Evolutionary conservation across 2,888 invertebrate genomes (phyloP).

Genomic region (Beris chalybata): DNA sequence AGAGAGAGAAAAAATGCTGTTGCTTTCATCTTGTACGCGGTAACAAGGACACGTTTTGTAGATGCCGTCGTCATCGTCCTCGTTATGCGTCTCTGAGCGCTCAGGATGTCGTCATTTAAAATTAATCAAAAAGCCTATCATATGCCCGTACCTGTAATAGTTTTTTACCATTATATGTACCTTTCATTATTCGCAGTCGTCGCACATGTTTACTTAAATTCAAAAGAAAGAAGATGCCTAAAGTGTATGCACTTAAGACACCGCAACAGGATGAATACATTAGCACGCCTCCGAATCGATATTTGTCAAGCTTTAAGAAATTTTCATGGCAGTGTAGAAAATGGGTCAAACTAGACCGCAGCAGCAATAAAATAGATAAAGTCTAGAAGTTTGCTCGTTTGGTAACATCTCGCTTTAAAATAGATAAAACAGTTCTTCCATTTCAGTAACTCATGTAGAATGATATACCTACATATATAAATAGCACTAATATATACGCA

Average conservation of each 20-base stretch:
- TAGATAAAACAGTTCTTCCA: too few species aligned
- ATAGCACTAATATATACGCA: too few species aligned
- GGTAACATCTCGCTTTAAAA: too few species aligned
- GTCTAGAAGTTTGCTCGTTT: too few species aligned
- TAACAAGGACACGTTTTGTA: constrained; percentile 4
- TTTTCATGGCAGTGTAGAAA: too few species aligned
- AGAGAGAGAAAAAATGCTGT: constrained; percentile 11
- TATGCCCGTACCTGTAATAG: constrained; percentile 13
- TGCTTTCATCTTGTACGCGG: constrained; percentile 3
- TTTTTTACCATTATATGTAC: constrained; percentile 1
- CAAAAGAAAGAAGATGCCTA: not conserved
- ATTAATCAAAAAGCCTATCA: constrained; percentile 26
- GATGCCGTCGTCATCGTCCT: constrained; percentile 1
- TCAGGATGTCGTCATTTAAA: constrained; percentile 17
- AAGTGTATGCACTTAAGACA: constrained; percentile 5
- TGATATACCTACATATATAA: too few species aligned
- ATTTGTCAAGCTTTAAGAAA: too few species aligned
- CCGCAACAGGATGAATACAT: not conserved
- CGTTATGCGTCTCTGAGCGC: constrained; percentile 2
- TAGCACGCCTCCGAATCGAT: not conserved
- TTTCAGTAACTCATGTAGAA: too few species aligned
- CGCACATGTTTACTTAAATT: constrained; percentile 20
- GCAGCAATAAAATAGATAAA: too few species aligned
- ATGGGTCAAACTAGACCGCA: too few species aligned
- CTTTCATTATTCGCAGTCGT: constrained; percentile 19